Evolutionary conservation across 2,113 vertebrate genomes (phyloP).

Genomic region (Tamias sibiricus): DNA sequence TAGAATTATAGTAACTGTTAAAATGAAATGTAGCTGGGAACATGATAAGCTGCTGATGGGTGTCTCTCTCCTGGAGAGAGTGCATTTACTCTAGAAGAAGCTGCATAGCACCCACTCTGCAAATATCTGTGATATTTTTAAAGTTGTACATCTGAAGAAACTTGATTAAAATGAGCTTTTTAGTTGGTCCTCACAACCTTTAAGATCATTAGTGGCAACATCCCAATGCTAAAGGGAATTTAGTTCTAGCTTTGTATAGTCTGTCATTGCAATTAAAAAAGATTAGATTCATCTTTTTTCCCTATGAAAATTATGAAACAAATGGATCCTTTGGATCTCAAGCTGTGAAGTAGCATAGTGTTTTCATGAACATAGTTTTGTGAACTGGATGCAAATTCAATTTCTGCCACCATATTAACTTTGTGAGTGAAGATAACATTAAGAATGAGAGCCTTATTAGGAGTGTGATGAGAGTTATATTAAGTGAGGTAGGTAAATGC

Average conservation of each 20-base stretch:
- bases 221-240: conserved; percentile 24
- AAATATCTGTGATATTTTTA: conserved; percentile 53
- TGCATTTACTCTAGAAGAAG: conserved; percentile 43
- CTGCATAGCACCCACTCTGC: neutral
- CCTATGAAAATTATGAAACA: conserved; percentile 18
- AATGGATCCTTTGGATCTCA: neutral
- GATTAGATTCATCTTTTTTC: neutral
- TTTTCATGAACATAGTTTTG: conserved; percentile 32
- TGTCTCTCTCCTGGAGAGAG: conserved; percentile 60
- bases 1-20: conserved; percentile 76
- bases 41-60: conserved; percentile 71
- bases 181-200: neutral
- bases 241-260: conserved; percentile 21
- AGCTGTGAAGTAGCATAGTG: neutral
- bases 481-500: conserved; percentile 1
- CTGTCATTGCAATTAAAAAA: conserved; percentile 29
- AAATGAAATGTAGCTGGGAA: conserved; percentile 71
- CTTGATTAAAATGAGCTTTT: conserved; percentile 54
- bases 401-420: neutral
- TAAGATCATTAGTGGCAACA: neutral
- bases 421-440: conserved; percentile 1
- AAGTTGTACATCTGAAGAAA: conserved; percentile 34
- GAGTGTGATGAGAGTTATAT: conserved; percentile 23
- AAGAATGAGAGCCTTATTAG: neutral
- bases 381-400: conserved; percentile 39